These are phyloP conservation scores for Arothron firmamentum DNA, from an alignment of 2,113 vertebrate species.

Conservation along the genomic window DNA sequence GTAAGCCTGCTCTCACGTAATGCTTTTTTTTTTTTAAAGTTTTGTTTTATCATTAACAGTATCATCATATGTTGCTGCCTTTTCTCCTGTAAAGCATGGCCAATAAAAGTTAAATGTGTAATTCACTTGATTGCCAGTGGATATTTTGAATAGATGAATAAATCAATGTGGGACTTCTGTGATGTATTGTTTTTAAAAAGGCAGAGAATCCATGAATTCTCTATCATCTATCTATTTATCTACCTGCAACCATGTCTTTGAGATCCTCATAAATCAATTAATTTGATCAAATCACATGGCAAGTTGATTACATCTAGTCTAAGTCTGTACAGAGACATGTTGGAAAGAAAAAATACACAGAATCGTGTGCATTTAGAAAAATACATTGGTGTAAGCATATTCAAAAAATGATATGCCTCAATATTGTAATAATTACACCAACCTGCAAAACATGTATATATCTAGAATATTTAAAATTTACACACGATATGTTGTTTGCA, in stretches of 20 bases:
- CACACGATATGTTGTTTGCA: no score
- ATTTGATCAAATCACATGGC: not conserved
- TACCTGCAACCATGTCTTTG: not conserved
- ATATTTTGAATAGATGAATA: conserved; percentile 47
- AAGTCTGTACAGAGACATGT: no score
- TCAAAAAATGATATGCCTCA: no score
- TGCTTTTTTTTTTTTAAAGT: conserved; percentile 3
- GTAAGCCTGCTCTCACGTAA: no score
- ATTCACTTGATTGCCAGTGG: conserved; percentile 13
- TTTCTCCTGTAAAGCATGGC: conserved; percentile 48
- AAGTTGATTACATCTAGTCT: no score
- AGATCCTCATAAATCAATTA: not conserved
- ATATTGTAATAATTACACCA: no score
- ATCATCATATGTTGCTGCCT: conserved; percentile 35
- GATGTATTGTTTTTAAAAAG: not conserved
- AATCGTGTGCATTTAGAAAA: no score
- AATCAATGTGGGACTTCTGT: conserved; percentile 38
- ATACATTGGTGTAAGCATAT: no score
- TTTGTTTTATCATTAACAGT: conserved; percentile 22
- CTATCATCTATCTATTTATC: not conserved
- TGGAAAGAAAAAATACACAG: no score
- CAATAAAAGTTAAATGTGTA: conserved; percentile 29
- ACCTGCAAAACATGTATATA: no score
- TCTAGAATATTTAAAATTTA: no score
- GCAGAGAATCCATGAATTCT: not conserved